Conservation (phyloP, 2,888 invertebrate genomes). For the Tromatobia lineatoria region DNA sequence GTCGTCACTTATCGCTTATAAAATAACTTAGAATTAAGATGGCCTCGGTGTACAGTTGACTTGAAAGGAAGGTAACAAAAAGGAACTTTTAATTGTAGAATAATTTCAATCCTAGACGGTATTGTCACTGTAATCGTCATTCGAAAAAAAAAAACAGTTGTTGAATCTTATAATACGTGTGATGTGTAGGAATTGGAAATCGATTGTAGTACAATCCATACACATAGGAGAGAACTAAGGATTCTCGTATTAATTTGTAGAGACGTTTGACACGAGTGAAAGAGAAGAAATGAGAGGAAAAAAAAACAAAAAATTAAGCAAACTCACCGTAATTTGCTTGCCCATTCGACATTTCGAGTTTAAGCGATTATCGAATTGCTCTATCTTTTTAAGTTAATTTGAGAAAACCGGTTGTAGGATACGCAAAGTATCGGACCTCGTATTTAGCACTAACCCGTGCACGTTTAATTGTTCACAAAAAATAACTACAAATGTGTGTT, state of each 20-base stretch:
- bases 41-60: constrained; percentile 65
- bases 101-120: constrained; percentile 62
- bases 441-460: constrained; percentile 8
- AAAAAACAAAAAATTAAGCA: constrained; percentile 5
- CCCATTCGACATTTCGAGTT: constrained; percentile 31
- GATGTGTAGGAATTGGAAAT: constrained; percentile 53
- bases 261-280: constrained; percentile 16
- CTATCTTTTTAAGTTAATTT: constrained; percentile 30
- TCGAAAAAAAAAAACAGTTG: constrained; percentile 46
- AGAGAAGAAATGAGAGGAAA: constrained; percentile 15
- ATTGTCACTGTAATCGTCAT: constrained; percentile 64
- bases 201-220: constrained; percentile 43
- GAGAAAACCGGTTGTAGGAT: constrained; percentile 55
- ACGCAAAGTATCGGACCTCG: constrained; percentile 33
- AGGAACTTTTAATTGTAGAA: constrained; percentile 54
- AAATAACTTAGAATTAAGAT: constrained; percentile 62
- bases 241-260: constrained; percentile 29
- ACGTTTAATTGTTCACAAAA: constrained; percentile 49
- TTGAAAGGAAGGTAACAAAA: constrained; percentile 26
- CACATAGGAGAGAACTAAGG: constrained; percentile 21
- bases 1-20: constrained; percentile 52
- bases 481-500: constrained; percentile 46
- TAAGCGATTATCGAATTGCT: constrained; percentile 15
- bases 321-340: constrained; percentile 41
- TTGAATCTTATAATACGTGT: constrained; percentile 51